Conservation (phyloP, 2,888 invertebrate genomes). For the Lasioglossum oenotherae region DNA sequence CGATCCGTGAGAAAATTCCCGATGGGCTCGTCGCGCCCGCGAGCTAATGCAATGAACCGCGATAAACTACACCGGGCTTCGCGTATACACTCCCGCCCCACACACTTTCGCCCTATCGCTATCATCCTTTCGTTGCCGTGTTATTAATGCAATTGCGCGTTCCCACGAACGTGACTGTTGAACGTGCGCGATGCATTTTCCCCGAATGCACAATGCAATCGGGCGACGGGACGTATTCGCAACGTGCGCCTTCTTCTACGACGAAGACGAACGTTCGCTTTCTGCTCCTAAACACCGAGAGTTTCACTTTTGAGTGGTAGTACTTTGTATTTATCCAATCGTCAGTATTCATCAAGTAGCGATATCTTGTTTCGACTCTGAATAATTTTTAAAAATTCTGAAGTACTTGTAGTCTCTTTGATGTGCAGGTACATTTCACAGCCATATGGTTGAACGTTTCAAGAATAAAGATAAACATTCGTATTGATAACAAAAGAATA, state of each 20-base stretch:
- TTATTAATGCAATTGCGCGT: conserved; percentile 62
- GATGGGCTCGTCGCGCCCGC: conserved; percentile 1
- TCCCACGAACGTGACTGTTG: conserved; percentile 45
- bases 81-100: not conserved
- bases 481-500: no score
- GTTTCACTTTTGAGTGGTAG: not conserved
- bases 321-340: no score
- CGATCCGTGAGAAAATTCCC: conserved; percentile 35
- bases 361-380: no score
- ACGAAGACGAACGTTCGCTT: not conserved
- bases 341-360: no score
- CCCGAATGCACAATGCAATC: conserved; percentile 24
- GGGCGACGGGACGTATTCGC: conserved; percentile 18
- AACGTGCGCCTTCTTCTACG: conserved; percentile 1
- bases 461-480: no score
- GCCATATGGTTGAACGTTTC: no score
- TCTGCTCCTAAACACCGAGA: not conserved
- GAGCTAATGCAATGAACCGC: conserved; percentile 42
- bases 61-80: conserved; percentile 39
- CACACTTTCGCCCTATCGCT: not conserved
- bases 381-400: no score
- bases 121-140: conserved; percentile 15
- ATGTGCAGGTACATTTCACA: no score
- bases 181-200: conserved; percentile 29
- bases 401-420: no score